Percentiles rank a stretch among this genome's conserved stretches.
Evolutionary conservation across 2,888 invertebrate species (phyloP).

Genomic region (Epiperipatus broadwayi): DNA sequence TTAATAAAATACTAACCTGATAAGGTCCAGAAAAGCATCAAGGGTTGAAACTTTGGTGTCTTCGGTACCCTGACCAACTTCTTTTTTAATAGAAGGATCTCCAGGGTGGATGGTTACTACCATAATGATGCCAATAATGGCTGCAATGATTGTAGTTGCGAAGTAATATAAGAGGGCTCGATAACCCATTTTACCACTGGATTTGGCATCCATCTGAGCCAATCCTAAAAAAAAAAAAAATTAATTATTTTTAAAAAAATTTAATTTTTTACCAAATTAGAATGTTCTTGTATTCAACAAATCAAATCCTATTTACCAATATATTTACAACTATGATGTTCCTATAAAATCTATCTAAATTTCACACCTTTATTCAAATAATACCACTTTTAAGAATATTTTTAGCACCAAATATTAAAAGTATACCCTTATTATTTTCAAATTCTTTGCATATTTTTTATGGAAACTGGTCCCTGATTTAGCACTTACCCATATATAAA

Average conservation of each 20-base stretch:
- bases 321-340: too few relatives aligned
- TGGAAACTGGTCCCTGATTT: too few relatives aligned
- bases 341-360: too few relatives aligned
- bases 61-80: constrained; percentile 18
- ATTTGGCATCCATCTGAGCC: constrained; percentile 42
- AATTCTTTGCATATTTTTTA: too few relatives aligned
- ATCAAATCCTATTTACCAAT: too few relatives aligned
- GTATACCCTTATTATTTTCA: too few relatives aligned
- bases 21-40: constrained; percentile 40
- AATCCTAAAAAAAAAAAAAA: constrained; percentile 32
- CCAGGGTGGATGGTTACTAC: constrained; percentile 45
- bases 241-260: constrained; percentile 16
- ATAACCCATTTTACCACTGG: constrained; percentile 42
- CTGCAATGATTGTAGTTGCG: constrained; percentile 43
- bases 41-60: constrained; percentile 33
- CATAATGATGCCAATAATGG: constrained; percentile 41
- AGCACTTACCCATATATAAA: too few relatives aligned
- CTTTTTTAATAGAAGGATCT: constrained; percentile 32
- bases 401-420: too few relatives aligned
- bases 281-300: not conserved
- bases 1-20: constrained; percentile 36
- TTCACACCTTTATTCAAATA: too few relatives aligned
- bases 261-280: too few relatives aligned
- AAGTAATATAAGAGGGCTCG: constrained; percentile 43
- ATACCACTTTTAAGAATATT: too few relatives aligned